Conservation (phyloP, 2,797 vertebrate genomes). For the Harpagifer antarcticus region DNA sequence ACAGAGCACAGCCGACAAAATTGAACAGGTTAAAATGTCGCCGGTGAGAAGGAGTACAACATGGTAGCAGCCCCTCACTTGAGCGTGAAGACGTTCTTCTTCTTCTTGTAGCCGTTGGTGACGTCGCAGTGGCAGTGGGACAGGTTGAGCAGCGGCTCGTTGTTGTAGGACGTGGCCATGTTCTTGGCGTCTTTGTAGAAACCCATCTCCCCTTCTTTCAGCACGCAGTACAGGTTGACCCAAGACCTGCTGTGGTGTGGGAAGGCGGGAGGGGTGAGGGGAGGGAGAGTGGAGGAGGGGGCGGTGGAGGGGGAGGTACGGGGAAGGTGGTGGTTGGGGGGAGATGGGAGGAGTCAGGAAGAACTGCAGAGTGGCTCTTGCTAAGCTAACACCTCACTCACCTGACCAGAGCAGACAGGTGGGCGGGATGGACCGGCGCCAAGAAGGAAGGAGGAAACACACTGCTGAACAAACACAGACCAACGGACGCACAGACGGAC, state of each 20-base stretch:
- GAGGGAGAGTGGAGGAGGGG: conserved; percentile 44
- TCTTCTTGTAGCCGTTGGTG: conserved; percentile 96
- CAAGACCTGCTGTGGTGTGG: conserved; percentile 91
- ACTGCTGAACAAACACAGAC: conserved; percentile 82
- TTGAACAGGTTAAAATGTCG: too few relatives aligned
- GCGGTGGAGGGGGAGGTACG: conserved; percentile 25
- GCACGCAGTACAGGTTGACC: conserved; percentile 96
- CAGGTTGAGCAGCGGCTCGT: conserved; percentile 90
- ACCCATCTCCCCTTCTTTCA: conserved; percentile 94
- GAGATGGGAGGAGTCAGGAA: conserved; percentile 67
- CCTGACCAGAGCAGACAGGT: conserved; percentile 81
- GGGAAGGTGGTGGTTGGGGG: conserved; percentile 52
- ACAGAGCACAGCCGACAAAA: too few relatives aligned
- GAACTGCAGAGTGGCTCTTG: conserved; percentile 66
- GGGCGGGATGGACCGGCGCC: conserved; percentile 75
- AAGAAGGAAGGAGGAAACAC: conserved; percentile 78
- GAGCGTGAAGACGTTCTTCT: conserved; percentile 97
- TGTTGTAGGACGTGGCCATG: conserved; percentile 86
- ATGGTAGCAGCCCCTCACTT: conserved; percentile 80
- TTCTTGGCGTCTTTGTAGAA: conserved; percentile 97
- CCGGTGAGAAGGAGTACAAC: too few relatives aligned
- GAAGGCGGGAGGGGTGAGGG: conserved; percentile 41
- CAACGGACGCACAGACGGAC: conserved; percentile 58
- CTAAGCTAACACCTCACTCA: conserved; percentile 84
- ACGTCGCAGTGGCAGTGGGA: conserved; percentile 90